Base-by-base conservation (phyloP, 2,113 vertebrate genomes). In the Charadrius vociferus region DNA sequence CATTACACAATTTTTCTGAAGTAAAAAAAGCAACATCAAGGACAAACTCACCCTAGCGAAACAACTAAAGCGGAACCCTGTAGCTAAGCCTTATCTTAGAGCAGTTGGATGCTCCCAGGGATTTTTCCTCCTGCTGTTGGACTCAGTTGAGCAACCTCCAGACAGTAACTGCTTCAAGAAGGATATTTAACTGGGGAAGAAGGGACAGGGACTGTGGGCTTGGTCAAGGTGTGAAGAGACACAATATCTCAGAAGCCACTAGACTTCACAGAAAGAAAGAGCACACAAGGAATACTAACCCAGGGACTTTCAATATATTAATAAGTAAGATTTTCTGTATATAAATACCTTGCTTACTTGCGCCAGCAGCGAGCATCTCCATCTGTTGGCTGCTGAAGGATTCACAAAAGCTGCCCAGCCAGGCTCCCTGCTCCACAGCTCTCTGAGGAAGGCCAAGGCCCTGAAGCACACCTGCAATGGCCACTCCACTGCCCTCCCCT, bases 321-420 rank as follows among this genome's bases (percentile, higher is more conserved):
- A 23, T 32, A 81, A 10, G 7, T 32, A 81, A 12, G 7, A 70
- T 3, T 7, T 27, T 30, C 6, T 27, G 3, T 9, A 10, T 21
- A 20, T 1, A 77, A 61, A 66, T n/a, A 62, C 12, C 45, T 95
- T 37, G 0, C 32, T 79, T 56, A 20, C 19, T 12, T 2, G 9
- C 62, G 13, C 14, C 56, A 83, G 14, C 41, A 49, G 32, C 2
- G 1, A 26, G 5, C 0, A 61, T 2, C 8, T 41, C 52, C 23
- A 1, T 1, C 7, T 3, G 1, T 2, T 4, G 0, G 0, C 1
- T 29, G 43, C 23, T 8, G 1, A 15, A 32, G 23, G 1, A 3
- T 8, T 47, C 49, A 45, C 36, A 24, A 1, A 6, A 12, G 0
- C 23, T 24, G 3, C 30, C 21, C 32, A 36, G 41, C 12, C 10